phyloP scores from a whole-genome alignment of 30 jellyfish, hydroid and myxozoan species.

The Rhopilema esculentum region DNA sequence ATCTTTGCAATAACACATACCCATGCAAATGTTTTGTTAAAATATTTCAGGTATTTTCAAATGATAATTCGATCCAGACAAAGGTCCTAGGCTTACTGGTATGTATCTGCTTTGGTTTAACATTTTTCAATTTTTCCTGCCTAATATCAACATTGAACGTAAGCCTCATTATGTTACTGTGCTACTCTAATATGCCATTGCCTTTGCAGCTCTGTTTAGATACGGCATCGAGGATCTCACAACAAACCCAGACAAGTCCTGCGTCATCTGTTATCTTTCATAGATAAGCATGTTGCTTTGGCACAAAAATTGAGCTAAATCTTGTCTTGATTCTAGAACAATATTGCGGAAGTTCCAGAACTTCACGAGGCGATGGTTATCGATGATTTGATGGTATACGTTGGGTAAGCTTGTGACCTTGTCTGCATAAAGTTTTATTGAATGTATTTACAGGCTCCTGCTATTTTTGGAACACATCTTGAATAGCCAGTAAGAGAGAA shows the following conservation, averaged over 20 bases:
- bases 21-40: not conserved
- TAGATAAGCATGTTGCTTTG: not conserved
- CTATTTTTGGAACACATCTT: too few relatives aligned
- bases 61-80: conserved; percentile 77
- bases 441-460: too few relatives aligned
- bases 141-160: not conserved
- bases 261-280: too few relatives aligned
- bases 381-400: conserved; percentile 75
- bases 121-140: not conserved
- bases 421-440: not conserved
- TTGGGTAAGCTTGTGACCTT: conserved; percentile 56
- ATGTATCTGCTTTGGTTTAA: conserved; percentile 18
- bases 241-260: too few relatives aligned
- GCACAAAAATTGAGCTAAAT: not conserved
- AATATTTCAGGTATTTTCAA: conserved; percentile 55
- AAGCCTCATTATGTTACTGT: not conserved
- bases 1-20: not conserved
- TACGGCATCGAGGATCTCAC: too few relatives aligned
- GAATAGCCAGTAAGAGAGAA: too few relatives aligned
- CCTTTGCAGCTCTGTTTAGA: too few relatives aligned
- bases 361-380: conserved; percentile 75
- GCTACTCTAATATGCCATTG: not conserved
- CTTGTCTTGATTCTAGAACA: conserved; percentile 60
- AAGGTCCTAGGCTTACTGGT: conserved; percentile 89
- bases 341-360: conserved; percentile 87